These are phyloP conservation scores for Mythimna loreyi DNA, from an alignment of 2,888 invertebrate species.

Conservation along the genomic window DNA sequence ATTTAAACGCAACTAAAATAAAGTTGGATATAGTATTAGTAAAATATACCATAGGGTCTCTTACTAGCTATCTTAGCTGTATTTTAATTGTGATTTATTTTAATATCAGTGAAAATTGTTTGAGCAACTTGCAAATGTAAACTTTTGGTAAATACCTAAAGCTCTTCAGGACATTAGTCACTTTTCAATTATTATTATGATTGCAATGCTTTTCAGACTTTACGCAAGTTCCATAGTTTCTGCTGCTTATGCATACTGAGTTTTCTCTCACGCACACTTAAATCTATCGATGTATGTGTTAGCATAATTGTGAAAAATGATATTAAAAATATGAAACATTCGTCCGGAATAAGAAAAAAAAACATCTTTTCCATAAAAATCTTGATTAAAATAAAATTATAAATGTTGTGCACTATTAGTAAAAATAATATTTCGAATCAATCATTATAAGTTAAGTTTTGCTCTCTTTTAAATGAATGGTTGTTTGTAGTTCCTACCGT, in stretches of 20 bases:
- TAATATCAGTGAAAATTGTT: not conserved
- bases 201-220: constrained; percentile 6
- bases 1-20: not conserved
- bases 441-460: constrained; percentile 52
- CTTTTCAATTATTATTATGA: not conserved
- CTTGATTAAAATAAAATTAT: constrained; percentile 29
- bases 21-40: not conserved
- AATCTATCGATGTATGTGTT: constrained; percentile 29
- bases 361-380: constrained; percentile 29
- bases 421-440: constrained; percentile 38
- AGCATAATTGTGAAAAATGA: constrained; percentile 30
- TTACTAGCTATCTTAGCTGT: constrained; percentile 1
- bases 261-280: constrained; percentile 35
- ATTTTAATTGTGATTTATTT: not conserved
- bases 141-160: constrained; percentile 11
- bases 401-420: constrained; percentile 42
- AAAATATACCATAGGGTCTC: not conserved
- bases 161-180: constrained; percentile 15
- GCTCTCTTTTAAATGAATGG: constrained; percentile 70
- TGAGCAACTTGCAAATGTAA: not conserved
- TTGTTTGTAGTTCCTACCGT: constrained; percentile 76
- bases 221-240: not conserved
- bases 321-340: constrained; percentile 38
- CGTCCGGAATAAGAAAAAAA: constrained; percentile 43
- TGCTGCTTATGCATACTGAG: constrained; percentile 16